Base-by-base conservation (phyloP, 2,888 invertebrate genomes). In the Athalia circularis region DNA sequence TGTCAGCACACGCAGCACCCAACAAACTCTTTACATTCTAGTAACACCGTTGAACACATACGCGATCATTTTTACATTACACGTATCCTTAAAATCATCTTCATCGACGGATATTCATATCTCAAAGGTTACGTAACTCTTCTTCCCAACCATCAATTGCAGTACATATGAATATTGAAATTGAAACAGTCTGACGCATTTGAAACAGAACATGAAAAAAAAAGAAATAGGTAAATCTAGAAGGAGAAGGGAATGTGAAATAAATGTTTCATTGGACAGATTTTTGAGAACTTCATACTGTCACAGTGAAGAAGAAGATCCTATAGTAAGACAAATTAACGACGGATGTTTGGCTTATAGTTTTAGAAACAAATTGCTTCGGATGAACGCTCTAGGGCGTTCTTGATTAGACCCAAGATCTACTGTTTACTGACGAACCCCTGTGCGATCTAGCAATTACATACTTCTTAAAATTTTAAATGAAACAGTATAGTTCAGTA, bases 1-100 rank as follows among this genome's bases (percentile, higher is more conserved):
- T 74, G 78, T 78, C 78, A 70, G 54, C 78, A 78, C 78, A 52
- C 74, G 48, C 48, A 74, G 78, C 68, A 11, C 11, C 50, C n/a
- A 64, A 75, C 75, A 75, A 29, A 64, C 62, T 62, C 64, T 75
- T 75, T 61, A 50, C 75, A 64, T 50, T 43, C 75, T 64, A 29
- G 75, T 75, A 75, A 59, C 48, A 72, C 59, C n/a, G 47, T 47
- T 57, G 29, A 54, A 43, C 54, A 15, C 29, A 52, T 29, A 11
- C 29, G 8, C 43, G 29, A 43, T 68, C 43, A 29, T 29, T 5
- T 54, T 52, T 9, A 50, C 54, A n/a, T 29, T 29, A 29, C 2
- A 29, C 29, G 29, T 29, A 29, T 29, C 29, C 29, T 29, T 29
- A 29, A 29, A n/a, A 68, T 50, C 48, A 5, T 6, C 54, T n/a